Conservation (phyloP, 2,888 invertebrate genomes). For the Xestia xanthographa region DNA sequence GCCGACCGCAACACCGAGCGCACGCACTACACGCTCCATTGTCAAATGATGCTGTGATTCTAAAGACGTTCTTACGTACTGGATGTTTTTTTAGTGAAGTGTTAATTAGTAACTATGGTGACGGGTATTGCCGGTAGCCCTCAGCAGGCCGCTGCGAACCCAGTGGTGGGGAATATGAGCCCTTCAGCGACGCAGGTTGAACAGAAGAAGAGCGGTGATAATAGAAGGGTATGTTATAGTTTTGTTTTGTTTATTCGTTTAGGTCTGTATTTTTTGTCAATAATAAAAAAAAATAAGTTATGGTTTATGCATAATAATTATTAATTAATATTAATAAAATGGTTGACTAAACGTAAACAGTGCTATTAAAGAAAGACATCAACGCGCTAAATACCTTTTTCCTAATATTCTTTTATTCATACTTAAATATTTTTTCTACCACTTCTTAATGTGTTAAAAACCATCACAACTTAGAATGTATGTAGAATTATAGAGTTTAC, state of each 20-base stretch:
- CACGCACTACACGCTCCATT: slow-evolving; percentile 52
- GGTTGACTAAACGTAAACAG: slow-evolving; percentile 6
- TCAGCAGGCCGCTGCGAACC: slow-evolving; percentile 77
- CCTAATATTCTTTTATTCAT: neutral
- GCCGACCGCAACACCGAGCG: slow-evolving; percentile 76
- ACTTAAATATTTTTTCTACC: neutral
- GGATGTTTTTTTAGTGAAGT: slow-evolving; percentile 67
- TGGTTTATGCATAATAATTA: neutral
- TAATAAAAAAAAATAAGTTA: neutral
- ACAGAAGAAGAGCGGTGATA: slow-evolving; percentile 84
- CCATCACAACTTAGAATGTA: neutral
- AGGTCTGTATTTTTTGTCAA: neutral
- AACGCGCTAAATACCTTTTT: slow-evolving; percentile 67
- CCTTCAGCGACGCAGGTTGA: slow-evolving; percentile 74
- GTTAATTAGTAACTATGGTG: slow-evolving; percentile 80
- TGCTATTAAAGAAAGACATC: slow-evolving; percentile 72
- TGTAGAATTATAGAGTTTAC: neutral
- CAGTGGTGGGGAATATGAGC: slow-evolving; percentile 76
- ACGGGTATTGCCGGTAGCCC: slow-evolving; percentile 83
- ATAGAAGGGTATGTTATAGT: slow-evolving; percentile 83
- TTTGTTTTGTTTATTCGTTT: slow-evolving; percentile 35
- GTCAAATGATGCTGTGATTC: slow-evolving; percentile 74
- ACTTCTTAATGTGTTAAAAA: neutral
- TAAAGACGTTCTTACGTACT: slow-evolving; percentile 51
- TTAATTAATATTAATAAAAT: neutral